Percentiles rank a stretch among this genome's conserved stretches.
phyloP scores from a whole-genome alignment of 2,888 invertebrate genomes.

The Drosophila colorata region DNA sequence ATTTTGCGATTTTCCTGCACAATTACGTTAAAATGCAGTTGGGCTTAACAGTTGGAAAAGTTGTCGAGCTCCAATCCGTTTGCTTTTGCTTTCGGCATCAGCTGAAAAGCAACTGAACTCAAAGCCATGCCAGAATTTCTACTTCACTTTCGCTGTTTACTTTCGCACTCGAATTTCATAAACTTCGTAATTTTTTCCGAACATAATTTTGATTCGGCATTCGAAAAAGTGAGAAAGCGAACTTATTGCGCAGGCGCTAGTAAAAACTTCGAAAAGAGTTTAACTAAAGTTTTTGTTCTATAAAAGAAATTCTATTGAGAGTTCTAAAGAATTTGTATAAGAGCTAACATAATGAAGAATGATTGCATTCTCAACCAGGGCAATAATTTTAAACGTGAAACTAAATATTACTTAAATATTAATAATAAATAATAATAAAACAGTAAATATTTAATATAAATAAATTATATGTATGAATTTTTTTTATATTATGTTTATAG shows the following conservation, averaged over 20 bases:
- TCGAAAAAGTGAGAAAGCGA: conserved; percentile 7
- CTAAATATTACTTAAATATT: not conserved
- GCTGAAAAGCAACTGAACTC: conserved; percentile 68
- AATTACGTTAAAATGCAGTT: conserved; percentile 28
- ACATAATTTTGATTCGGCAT: conserved; percentile 13
- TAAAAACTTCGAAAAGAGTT: conserved; percentile 24
- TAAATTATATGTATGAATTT: too few species aligned
- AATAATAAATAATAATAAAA: too few species aligned
- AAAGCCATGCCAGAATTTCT: not conserved
- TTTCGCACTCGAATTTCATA: conserved; percentile 48
- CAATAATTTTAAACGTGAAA: not conserved
- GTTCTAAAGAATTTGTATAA: conserved; percentile 34
- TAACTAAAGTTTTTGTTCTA: conserved; percentile 4
- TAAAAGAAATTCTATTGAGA: not conserved
- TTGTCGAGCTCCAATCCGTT: not conserved
- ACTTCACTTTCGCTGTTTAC: conserved; percentile 51
- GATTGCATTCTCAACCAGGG: not conserved
- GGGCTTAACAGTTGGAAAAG: not conserved
- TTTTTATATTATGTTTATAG: not conserved
- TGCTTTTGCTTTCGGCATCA: conserved; percentile 60
- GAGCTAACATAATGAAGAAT: conserved; percentile 20
- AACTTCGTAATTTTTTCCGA: conserved; percentile 26
- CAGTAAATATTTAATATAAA: too few species aligned
- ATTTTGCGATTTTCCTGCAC: not conserved
- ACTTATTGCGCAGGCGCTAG: conserved; percentile 39